Evolutionary conservation across 2,888 invertebrate species (phyloP).

Genomic region (Zele albiditarsus): DNA sequence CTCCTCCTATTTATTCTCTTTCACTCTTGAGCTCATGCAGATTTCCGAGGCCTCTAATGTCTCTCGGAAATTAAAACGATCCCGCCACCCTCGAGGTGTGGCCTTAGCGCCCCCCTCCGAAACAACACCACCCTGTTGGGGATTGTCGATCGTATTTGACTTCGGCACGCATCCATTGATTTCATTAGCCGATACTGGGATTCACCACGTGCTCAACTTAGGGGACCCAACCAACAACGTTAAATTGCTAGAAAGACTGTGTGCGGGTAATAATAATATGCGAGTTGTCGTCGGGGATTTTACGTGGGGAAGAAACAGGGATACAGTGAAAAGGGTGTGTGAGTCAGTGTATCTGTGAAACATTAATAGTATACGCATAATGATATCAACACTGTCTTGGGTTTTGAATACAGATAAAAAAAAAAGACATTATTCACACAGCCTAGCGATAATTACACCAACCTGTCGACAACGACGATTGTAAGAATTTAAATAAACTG

Average conservation of each 20-base stretch:
- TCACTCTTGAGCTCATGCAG: conserved; percentile 44
- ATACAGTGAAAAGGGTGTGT: not conserved
- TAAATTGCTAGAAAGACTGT: conserved; percentile 49
- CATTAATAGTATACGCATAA: conserved; percentile 68
- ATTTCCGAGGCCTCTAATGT: conserved; percentile 58
- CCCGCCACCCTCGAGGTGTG: conserved; percentile 44
- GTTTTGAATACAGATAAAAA: conserved; percentile 56
- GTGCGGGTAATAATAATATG: conserved; percentile 21
- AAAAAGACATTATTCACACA: conserved; percentile 70
- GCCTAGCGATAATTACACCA: conserved; percentile 65
- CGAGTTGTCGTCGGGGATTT: conserved; percentile 26
- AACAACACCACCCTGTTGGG: conserved; percentile 45
- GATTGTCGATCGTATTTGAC: conserved; percentile 65
- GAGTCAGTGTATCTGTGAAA: conserved; percentile 56
- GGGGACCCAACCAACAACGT: conserved; percentile 47
- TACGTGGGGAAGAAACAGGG: conserved; percentile 34
- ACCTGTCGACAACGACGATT: conserved; percentile 48
- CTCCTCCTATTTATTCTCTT: conserved; percentile 10
- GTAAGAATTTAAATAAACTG: conserved; percentile 46
- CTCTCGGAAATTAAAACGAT: conserved; percentile 67
- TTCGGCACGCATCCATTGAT: conserved; percentile 69
- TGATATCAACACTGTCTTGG: conserved; percentile 57
- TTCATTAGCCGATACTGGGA: conserved; percentile 70
- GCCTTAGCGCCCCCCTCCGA: conserved; percentile 33
- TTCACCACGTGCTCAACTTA: conserved; percentile 42